phyloP scores from a whole-genome alignment of 2,888 invertebrate genomes.

The Shargacucullia verbasci region DNA sequence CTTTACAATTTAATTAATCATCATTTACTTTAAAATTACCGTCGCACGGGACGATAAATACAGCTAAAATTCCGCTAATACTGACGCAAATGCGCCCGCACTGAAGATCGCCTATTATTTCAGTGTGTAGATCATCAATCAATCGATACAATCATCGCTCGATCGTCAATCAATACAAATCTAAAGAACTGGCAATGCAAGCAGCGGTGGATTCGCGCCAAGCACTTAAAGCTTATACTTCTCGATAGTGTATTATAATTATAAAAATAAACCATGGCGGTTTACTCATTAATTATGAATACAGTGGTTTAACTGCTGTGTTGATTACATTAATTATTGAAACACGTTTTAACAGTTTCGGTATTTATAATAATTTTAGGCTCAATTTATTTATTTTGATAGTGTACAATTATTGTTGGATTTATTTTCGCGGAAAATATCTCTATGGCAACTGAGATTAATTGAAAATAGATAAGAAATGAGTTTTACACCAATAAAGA shows the following conservation, averaged over 20 bases:
- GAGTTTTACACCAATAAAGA: neutral
- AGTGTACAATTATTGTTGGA: neutral
- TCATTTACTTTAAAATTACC: too few species aligned
- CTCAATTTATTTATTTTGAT: slow-evolving; percentile 18
- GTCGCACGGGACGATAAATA: too few species aligned
- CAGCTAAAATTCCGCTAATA: too few species aligned
- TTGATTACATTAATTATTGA: slow-evolving; percentile 42
- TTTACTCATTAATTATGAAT: slow-evolving; percentile 32
- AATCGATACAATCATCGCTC: too few species aligned
- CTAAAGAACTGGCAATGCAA: too few species aligned
- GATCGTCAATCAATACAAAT: too few species aligned
- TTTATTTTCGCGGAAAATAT: neutral
- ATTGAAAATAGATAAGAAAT: neutral
- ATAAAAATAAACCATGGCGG: slow-evolving; percentile 6
- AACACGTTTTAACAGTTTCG: slow-evolving; percentile 14
- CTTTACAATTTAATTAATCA: too few species aligned
- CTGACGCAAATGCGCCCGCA: too few species aligned
- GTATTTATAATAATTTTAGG: slow-evolving; percentile 13
- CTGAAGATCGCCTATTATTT: too few species aligned
- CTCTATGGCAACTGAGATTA: neutral
- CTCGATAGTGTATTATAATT: neutral
- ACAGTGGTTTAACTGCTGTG: slow-evolving; percentile 29
- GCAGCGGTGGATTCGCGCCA: too few species aligned
- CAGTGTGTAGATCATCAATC: too few species aligned
- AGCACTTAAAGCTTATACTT: too few species aligned